Evolutionary conservation across 2,888 invertebrate species (phyloP), one percentile per base, ranked within the genome.

Genomic region (Trissolcus brochymenae): DNA sequence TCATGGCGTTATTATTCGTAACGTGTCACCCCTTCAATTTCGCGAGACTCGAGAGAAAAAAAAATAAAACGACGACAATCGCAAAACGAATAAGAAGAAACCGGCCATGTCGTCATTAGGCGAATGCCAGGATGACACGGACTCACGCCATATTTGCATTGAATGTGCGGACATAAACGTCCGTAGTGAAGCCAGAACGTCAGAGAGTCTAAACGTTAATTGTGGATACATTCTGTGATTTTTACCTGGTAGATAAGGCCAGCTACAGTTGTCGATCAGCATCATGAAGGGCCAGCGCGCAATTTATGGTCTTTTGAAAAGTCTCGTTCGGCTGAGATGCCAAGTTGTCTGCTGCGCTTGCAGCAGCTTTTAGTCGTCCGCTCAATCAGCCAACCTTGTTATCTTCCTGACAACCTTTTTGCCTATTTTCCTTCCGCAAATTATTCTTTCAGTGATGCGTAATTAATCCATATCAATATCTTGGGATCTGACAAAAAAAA

Each of bases 141-240:
- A 55, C 78, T 79, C 78, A 72, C 74, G 78, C 72, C 70, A 76
- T 82, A 81, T 83, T 83, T 82, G 82, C 83, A 82, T 82, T 78
- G 80, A 81, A 82, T 80, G 81, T 79, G 76, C 70, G 75, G 78
- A 79, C 83, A 80, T 82, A 82, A 83, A 83, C 77, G 82, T 82
- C 81, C 72, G 68, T 55, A 68, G 54, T 55, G 76, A 67, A 74
- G 73, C 21, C 71, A 29, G 62, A 29, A 78, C 60, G 62, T 75
- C 75, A 43, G 78, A 82, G 82, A 82, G 80, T 81, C 80, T 81
- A 67, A 79, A 79, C 79, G 81, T 83, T 84, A 83, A 84, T 84
- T 83, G 83, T 81, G 79, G 75, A 81, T 82, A 75, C 76, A 77
- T 81, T 80, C 80, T 80, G 65, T 73, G 76, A 81, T 81, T 80